Evolutionary conservation across 2,113 vertebrate genomes (phyloP).

Genomic region (Nerophis lumbriciformis): DNA sequence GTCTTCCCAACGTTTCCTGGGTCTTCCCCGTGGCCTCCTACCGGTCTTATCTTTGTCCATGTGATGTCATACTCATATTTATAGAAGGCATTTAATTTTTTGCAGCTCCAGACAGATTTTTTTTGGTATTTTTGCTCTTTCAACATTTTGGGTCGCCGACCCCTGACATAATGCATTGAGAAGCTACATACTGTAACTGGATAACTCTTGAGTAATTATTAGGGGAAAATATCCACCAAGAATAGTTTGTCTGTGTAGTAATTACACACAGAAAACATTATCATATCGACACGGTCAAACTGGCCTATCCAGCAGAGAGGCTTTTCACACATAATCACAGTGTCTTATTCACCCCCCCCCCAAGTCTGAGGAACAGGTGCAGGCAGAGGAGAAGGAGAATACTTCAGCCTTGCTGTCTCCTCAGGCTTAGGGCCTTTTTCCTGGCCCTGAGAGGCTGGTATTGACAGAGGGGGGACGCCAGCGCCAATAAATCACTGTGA

Average conservation of each 20-base stretch:
- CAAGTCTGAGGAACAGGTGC: slow-evolving; percentile 68
- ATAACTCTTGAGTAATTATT: background rate
- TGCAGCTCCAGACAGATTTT: no score
- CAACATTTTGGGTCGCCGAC: no score
- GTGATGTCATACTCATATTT: no score
- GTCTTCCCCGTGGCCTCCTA: no score
- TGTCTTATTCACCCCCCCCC: slow-evolving; percentile 45
- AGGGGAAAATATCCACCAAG: background rate
- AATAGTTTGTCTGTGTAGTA: background rate
- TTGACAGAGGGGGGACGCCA: slow-evolving; percentile 56
- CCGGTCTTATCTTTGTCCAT: no score
- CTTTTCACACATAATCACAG: slow-evolving; percentile 72
- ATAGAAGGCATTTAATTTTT: no score
- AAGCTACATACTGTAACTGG: background rate
- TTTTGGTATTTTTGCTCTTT: no score
- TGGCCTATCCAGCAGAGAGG: slow-evolving; percentile 52
- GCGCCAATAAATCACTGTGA: slow-evolving; percentile 67
- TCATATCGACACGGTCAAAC: slow-evolving; percentile 68
- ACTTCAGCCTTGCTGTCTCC: slow-evolving; percentile 62
- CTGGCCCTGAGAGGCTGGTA: slow-evolving; percentile 57
- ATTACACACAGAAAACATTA: slow-evolving; percentile 47
- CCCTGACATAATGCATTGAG: no score
- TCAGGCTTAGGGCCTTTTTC: slow-evolving; percentile 64
- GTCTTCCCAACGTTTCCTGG: no score
- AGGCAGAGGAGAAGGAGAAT: slow-evolving; percentile 46